A percentile compares a stretch with the other conserved stretches of the same genome.
Evolutionary conservation across 2,113 vertebrate species (phyloP).

Genomic region (Lota lota): DNA sequence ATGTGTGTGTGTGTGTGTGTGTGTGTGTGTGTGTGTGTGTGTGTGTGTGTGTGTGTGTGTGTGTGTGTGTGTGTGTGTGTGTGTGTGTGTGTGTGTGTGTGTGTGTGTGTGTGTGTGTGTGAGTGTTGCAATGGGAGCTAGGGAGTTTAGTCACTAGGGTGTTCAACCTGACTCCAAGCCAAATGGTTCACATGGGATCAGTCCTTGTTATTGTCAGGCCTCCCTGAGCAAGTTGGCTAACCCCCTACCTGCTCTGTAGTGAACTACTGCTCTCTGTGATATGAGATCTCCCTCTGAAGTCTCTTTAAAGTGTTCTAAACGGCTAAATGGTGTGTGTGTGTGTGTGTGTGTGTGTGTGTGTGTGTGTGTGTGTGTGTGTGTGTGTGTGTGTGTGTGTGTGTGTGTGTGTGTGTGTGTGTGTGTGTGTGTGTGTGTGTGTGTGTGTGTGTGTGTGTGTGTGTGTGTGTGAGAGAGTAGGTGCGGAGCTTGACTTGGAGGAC

Average conservation of each 20-base stretch:
- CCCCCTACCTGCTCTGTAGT: no score
- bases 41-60: slow-evolving; percentile 11
- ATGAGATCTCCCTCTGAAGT: no score
- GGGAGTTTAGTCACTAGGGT: no score
- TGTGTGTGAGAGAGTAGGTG: slow-evolving; percentile 71
- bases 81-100: not conserved
- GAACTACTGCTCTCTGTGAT: no score
- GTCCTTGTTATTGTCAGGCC: no score
- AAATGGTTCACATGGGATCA: no score
- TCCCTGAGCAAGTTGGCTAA: no score
- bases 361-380: not conserved
- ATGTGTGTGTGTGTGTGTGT: not conserved
- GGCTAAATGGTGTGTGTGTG: no score
- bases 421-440: slow-evolving; percentile 1
- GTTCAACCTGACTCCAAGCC: no score
- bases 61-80: slow-evolving; percentile 2
- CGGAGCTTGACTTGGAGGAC: slow-evolving; percentile 93
- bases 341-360: no score
- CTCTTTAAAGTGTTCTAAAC: no score
- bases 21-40: slow-evolving; percentile 2
- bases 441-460: not conserved
- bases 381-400: slow-evolving; percentile 1
- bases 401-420: slow-evolving; percentile 6
- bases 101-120: not conserved
- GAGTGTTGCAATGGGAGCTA: not conserved